A percentile compares a stretch with the other conserved stretches of the same genome.
Conservation (phyloP, 2,888 invertebrate genomes). For the Acronicta aceris region DNA sequence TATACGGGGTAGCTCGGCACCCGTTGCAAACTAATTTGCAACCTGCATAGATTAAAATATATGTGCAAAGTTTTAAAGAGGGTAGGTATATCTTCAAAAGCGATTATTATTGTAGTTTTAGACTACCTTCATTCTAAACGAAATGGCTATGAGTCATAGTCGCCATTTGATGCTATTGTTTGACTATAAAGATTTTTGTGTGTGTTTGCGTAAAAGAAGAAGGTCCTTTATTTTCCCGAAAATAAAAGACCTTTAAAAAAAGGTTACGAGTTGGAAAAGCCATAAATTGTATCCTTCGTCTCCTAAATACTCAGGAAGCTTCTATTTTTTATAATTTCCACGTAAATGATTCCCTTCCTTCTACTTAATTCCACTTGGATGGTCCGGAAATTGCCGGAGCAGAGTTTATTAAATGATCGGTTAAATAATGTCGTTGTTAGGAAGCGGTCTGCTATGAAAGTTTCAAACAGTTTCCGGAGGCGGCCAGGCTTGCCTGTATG, state of each 20-base stretch:
- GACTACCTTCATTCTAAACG: not conserved
- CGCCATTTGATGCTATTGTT: not conserved
- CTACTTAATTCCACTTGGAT: slow-evolving; percentile 23
- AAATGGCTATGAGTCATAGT: not conserved
- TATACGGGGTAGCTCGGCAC: slow-evolving; percentile 16
- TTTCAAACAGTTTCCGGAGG: slow-evolving; percentile 61
- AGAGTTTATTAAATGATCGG: slow-evolving; percentile 29
- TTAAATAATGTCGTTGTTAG: slow-evolving; percentile 30
- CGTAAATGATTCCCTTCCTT: slow-evolving; percentile 10
- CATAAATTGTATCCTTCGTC: slow-evolving; percentile 17
- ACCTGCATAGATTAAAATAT: not conserved
- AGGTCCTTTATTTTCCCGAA: not conserved
- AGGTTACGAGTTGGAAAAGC: not conserved
- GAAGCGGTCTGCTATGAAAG: slow-evolving; percentile 43
- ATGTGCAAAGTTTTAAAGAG: not conserved
- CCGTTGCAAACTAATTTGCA: slow-evolving; percentile 5
- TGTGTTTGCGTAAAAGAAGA: not conserved
- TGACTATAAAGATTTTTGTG: not conserved
- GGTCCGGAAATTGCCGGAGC: slow-evolving; percentile 25
- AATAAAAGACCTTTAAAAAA: not conserved
- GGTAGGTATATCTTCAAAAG: too few relatives aligned
- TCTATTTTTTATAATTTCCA: slow-evolving; percentile 9
- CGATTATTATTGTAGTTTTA: not conserved
- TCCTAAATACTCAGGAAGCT: not conserved
- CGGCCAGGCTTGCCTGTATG: slow-evolving; percentile 19